Conservation (phyloP, 2,888 invertebrate species). For the Hydropsyche betteni region DNA sequence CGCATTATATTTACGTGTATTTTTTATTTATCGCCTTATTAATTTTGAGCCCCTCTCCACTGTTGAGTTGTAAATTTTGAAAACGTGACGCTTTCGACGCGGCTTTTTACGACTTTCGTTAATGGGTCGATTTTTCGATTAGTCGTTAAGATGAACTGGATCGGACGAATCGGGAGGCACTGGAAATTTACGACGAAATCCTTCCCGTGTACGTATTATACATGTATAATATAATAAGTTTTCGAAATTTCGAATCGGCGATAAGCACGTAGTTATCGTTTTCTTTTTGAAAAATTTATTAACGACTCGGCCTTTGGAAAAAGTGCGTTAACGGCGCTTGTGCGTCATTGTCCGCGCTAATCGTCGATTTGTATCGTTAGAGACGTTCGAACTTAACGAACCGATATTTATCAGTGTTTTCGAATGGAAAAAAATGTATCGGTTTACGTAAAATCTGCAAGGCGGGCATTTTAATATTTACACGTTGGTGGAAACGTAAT, state of each 20-base stretch:
- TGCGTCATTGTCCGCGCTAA: no score
- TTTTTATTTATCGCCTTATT: constrained; percentile 28
- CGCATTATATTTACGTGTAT: constrained; percentile 1
- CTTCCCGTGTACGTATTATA: neutral
- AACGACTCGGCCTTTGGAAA: no score
- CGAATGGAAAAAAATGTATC: no score
- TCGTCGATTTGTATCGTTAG: no score
- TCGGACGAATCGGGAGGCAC: neutral
- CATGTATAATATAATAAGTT: neutral
- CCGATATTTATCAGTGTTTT: no score
- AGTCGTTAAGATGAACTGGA: constrained; percentile 18
- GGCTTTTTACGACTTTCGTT: neutral
- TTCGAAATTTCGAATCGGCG: no score
- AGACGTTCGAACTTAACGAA: no score
- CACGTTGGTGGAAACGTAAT: no score
- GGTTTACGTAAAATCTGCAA: no score
- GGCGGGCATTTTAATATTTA: no score
- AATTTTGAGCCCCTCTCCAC: constrained; percentile 6
- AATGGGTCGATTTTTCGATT: constrained; percentile 26
- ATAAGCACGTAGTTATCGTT: neutral
- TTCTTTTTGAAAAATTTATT: neutral
- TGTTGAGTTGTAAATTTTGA: constrained; percentile 5
- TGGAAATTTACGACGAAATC: neutral
- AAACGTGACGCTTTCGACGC: constrained; percentile 21
- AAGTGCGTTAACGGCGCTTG: no score